Percentiles rank a stretch among this genome's conserved stretches.
These are phyloP conservation scores for Anarsia innoxiella DNA, from an alignment of 2,888 invertebrate species.

Conservation along the genomic window DNA sequence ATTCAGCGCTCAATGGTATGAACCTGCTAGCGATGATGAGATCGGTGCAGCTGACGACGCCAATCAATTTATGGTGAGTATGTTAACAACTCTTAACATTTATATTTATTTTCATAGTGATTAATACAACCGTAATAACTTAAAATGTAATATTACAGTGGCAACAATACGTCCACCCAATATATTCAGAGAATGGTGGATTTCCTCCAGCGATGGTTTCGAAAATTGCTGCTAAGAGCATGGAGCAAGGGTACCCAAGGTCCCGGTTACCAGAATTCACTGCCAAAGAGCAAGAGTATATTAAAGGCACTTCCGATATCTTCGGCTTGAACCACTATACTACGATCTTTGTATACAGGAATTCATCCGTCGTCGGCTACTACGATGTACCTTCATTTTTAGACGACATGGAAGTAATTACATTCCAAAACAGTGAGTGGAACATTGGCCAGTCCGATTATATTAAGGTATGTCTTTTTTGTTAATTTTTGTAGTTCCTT, in stretches of 20 bases:
- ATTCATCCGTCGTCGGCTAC: conserved; percentile 25
- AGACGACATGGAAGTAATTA: conserved; percentile 26
- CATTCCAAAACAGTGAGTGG: conserved; percentile 22
- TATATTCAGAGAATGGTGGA: conserved; percentile 74
- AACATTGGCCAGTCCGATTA: conserved; percentile 17
- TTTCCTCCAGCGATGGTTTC: conserved; percentile 77
- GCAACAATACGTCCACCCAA: conserved; percentile 76
- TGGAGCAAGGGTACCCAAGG: conserved; percentile 66
- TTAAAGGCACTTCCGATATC: conserved; percentile 78
- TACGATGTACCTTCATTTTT: conserved; percentile 26
- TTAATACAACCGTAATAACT: background rate
- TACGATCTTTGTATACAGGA: conserved; percentile 49
- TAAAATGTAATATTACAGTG: conserved; percentile 38
- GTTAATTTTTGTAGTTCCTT: no score
- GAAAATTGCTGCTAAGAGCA: conserved; percentile 70
- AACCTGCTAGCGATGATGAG: conserved; percentile 44
- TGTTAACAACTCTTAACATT: no score
- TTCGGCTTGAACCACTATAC: conserved; percentile 83
- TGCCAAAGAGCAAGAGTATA: conserved; percentile 71
- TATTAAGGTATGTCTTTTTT: conserved; percentile 16
- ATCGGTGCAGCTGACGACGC: conserved; percentile 25
- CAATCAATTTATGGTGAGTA: conserved; percentile 59
- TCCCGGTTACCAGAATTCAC: conserved; percentile 77
- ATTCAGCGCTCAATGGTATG: conserved; percentile 21
- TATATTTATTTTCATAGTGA: no score